phyloP scores from a whole-genome alignment of 1,140 invertebrate genomes.

The Ceratitis capitata region DNA sequence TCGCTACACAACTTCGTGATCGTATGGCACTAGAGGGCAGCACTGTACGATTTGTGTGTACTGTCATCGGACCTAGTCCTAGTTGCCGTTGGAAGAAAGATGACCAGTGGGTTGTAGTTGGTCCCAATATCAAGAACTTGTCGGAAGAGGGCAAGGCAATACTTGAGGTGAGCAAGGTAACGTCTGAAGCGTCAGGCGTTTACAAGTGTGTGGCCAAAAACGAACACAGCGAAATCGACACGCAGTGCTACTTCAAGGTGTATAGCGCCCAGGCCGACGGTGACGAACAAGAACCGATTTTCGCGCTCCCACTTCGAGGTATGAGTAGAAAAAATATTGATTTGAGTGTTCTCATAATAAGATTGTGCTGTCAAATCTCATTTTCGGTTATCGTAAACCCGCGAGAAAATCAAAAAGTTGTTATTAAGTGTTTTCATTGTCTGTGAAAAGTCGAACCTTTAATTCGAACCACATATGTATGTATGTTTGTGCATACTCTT shows the following conservation, averaged over 20 bases:
- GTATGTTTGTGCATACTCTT: neutral
- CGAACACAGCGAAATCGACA: constrained; percentile 61
- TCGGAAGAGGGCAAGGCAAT: constrained; percentile 62
- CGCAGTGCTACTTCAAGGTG: constrained; percentile 64
- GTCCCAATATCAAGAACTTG: constrained; percentile 56
- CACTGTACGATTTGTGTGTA: constrained; percentile 84
- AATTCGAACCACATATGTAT: neutral
- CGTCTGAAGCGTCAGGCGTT: constrained; percentile 55
- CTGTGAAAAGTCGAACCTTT: neutral
- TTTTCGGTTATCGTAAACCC: neutral
- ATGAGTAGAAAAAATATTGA: constrained; percentile 41
- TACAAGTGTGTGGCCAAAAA: constrained; percentile 64
- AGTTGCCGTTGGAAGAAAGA: constrained; percentile 87
- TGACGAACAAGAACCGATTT: constrained; percentile 63
- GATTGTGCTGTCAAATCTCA: neutral
- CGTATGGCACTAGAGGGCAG: constrained; percentile 79
- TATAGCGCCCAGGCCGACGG: constrained; percentile 60
- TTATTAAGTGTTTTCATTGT: neutral
- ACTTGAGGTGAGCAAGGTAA: constrained; percentile 54
- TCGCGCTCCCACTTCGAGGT: constrained; percentile 63
- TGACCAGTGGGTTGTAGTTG: constrained; percentile 66
- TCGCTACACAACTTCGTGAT: constrained; percentile 83
- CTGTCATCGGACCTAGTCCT: constrained; percentile 83
- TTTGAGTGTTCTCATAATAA: neutral
- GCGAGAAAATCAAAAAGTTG: neutral